These are phyloP conservation scores for Tragopan temminckii DNA, from an alignment of 2,797 vertebrate species.

Conservation along the genomic window DNA sequence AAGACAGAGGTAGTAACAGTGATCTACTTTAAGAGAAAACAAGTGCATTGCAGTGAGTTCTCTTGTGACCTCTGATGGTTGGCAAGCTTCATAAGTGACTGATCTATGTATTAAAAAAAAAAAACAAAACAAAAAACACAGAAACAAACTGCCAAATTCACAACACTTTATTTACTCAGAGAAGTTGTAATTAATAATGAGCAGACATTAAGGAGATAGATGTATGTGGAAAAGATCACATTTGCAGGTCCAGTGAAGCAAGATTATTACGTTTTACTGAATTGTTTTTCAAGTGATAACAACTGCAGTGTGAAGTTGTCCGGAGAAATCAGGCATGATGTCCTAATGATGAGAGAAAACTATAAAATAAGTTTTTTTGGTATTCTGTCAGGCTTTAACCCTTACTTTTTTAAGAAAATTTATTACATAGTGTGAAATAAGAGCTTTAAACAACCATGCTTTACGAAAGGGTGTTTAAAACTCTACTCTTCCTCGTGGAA, in stretches of 20 bases:
- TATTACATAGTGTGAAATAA: neutral
- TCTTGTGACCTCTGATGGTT: constrained; percentile 1
- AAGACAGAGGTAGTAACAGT: neutral
- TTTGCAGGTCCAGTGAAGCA: constrained; percentile 4
- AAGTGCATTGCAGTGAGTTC: neutral
- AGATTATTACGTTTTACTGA: constrained; percentile 1
- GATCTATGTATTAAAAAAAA: neutral
- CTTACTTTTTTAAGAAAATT: neutral
- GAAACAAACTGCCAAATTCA: neutral
- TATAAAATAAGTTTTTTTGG: neutral
- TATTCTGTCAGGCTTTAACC: constrained; percentile 23
- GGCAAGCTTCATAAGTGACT: neutral
- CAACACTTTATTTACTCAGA: constrained; percentile 17
- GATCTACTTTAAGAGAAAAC: neutral
- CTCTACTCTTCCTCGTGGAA: neutral
- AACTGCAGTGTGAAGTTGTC: constrained; percentile 25
- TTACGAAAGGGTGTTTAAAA: neutral
- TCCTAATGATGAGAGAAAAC: neutral
- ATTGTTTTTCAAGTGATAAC: neutral
- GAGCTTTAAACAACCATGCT: neutral
- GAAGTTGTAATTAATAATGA: neutral
- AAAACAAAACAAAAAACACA: too few relatives aligned
- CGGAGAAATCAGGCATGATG: neutral
- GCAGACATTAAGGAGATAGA: constrained; percentile 12
- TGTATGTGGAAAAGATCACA: neutral